phyloP scores from a whole-genome alignment of 2,888 invertebrate genomes.

The Conchocele bisecta region DNA sequence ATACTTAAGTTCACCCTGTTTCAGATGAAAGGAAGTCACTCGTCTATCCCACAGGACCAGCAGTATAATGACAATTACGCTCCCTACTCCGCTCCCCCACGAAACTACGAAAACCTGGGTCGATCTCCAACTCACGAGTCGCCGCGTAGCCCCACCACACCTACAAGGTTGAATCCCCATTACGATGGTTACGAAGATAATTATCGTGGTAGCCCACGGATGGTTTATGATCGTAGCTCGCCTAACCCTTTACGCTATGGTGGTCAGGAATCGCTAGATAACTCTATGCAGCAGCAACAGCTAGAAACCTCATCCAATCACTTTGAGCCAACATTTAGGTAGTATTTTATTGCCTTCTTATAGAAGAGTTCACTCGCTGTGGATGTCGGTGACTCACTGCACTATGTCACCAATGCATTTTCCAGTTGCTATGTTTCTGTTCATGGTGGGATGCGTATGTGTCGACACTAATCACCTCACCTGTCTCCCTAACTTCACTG shows the following conservation, averaged over 20 bases:
- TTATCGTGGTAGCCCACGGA: constrained; percentile 46
- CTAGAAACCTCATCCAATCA: constrained; percentile 47
- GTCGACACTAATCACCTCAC: too few relatives aligned
- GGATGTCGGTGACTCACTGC: too few relatives aligned
- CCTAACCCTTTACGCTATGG: constrained; percentile 38
- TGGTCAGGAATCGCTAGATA: constrained; percentile 50
- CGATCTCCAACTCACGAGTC: constrained; percentile 60
- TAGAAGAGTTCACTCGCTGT: too few relatives aligned
- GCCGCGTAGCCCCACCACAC: constrained; percentile 57
- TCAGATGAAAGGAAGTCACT: constrained; percentile 52
- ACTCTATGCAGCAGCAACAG: constrained; percentile 54
- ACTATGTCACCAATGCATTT: too few relatives aligned
- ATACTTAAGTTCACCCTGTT: too few relatives aligned
- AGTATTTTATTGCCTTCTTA: constrained; percentile 27
- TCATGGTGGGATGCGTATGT: too few relatives aligned
- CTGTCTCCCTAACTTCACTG: too few relatives aligned
- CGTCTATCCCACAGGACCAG: constrained; percentile 57
- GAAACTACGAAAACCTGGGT: constrained; percentile 51
- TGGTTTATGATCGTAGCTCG: constrained; percentile 30
- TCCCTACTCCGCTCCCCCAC: constrained; percentile 60
- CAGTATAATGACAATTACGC: constrained; percentile 67
- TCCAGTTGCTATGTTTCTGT: too few relatives aligned
- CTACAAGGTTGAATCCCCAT: constrained; percentile 69
- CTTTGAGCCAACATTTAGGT: constrained; percentile 58
- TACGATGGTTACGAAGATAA: constrained; percentile 61